These are phyloP conservation scores for Oscheius sp. DNA, from an alignment of 1,140 invertebrate species.

Conservation along the genomic window DNA sequence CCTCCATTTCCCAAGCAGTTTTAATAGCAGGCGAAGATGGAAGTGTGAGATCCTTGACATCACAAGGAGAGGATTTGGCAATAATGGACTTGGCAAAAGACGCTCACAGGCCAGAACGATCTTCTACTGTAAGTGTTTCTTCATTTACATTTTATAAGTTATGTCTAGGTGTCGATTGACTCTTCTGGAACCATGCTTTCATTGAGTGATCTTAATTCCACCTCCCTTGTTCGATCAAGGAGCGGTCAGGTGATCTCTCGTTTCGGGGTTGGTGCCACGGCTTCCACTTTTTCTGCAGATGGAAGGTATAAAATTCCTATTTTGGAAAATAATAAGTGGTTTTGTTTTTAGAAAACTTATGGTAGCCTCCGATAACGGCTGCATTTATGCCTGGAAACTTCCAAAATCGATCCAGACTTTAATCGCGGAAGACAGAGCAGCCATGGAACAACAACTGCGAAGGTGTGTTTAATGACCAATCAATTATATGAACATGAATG, in stretches of 20 bases:
- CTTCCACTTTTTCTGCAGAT: background rate
- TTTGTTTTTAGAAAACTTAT: background rate
- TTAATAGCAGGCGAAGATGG: background rate
- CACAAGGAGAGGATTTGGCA: background rate
- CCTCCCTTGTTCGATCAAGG: background rate
- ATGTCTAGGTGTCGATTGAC: background rate
- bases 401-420: background rate
- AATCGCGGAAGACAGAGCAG: background rate
- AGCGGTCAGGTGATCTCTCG: background rate
- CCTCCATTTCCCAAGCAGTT: background rate
- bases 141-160: background rate
- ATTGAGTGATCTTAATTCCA: background rate
- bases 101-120: background rate
- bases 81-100: background rate
- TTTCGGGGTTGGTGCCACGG: background rate
- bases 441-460: background rate
- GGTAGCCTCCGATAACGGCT: background rate
- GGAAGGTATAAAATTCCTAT: background rate
- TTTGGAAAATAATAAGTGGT: no score
- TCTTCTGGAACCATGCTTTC: background rate
- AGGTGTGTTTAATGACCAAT: slow-evolving; percentile 6
- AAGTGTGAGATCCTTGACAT: background rate
- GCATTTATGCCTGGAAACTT: background rate
- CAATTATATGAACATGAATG: no score
- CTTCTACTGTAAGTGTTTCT: background rate